These are phyloP conservation scores for Phoxinus dragarum DNA, from an alignment of 2,797 vertebrate genomes.

Conservation along the genomic window DNA sequence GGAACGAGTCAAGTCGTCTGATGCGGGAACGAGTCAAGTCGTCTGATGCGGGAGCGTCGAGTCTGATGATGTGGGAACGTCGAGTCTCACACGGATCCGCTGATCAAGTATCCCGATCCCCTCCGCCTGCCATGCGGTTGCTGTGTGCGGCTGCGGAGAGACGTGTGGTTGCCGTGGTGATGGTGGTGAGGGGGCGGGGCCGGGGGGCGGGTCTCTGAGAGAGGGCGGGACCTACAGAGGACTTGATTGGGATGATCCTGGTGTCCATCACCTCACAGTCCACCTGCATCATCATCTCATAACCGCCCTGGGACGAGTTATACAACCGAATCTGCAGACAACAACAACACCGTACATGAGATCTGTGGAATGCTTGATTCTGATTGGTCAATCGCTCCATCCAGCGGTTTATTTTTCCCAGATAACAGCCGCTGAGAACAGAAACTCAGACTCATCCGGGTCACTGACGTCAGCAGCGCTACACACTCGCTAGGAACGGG, in stretches of 20 bases:
- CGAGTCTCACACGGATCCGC: constrained; percentile 60
- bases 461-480: too few relatives aligned
- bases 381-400: too few relatives aligned
- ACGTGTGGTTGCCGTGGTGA: constrained; percentile 75
- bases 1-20: too few relatives aligned
- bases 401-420: too few relatives aligned
- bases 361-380: background rate
- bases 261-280: constrained; percentile 96
- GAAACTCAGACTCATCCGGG: too few relatives aligned
- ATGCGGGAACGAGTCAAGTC: too few relatives aligned
- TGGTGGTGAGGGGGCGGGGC: constrained; percentile 71
- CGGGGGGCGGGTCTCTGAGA: constrained; percentile 74
- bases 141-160: constrained; percentile 69
- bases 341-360: background rate
- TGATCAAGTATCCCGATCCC: constrained; percentile 68
- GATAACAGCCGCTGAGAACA: too few relatives aligned
- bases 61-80: too few relatives aligned
- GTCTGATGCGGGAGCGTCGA: too few relatives aligned
- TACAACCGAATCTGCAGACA: constrained; percentile 84
- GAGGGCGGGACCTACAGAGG: constrained; percentile 89
- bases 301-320: constrained; percentile 81
- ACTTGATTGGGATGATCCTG: constrained; percentile 90
- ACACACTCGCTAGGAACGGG: too few relatives aligned
- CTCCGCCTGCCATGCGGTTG: constrained; percentile 48
- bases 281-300: constrained; percentile 97